Conservation (phyloP, 2,113 vertebrate species). For the Gambusia affinis region DNA sequence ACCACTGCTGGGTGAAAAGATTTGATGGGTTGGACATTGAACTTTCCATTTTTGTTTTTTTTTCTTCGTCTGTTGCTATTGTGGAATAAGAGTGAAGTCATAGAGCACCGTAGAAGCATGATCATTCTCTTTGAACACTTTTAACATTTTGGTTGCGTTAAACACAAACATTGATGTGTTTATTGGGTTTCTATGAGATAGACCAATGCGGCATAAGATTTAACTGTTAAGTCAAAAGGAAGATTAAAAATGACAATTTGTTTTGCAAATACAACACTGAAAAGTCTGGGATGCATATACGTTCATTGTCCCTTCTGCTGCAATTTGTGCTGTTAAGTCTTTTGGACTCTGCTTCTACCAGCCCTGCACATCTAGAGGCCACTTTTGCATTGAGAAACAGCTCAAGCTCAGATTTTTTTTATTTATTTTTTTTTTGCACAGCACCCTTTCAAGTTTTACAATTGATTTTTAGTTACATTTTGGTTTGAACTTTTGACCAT, state of each 20-base stretch:
- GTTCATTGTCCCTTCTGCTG: no score
- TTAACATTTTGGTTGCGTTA: not conserved
- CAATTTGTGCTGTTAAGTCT: not conserved
- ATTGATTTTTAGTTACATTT: not conserved
- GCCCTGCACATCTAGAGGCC: not conserved
- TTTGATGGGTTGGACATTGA: constrained; percentile 20
- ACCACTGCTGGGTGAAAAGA: constrained; percentile 27
- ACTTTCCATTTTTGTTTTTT: constrained; percentile 1
- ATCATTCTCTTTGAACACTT: not conserved
- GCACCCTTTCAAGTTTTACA: not conserved
- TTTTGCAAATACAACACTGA: not conserved
- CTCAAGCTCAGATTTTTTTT: not conserved
- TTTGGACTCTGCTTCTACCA: not conserved
- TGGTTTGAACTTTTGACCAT: not conserved
- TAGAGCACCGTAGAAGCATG: not conserved
- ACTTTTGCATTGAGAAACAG: not conserved
- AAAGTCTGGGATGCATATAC: not conserved
- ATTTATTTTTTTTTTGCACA: no score
- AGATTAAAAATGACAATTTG: not conserved
- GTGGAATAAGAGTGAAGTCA: not conserved
- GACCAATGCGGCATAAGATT: not conserved
- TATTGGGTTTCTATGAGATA: not conserved
- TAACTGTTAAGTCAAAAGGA: not conserved
- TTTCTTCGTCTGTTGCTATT: not conserved
- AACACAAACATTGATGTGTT: not conserved